phyloP scores from a whole-genome alignment of 1,140 invertebrate genomes.

The Hylaeus volcanicus region DNA sequence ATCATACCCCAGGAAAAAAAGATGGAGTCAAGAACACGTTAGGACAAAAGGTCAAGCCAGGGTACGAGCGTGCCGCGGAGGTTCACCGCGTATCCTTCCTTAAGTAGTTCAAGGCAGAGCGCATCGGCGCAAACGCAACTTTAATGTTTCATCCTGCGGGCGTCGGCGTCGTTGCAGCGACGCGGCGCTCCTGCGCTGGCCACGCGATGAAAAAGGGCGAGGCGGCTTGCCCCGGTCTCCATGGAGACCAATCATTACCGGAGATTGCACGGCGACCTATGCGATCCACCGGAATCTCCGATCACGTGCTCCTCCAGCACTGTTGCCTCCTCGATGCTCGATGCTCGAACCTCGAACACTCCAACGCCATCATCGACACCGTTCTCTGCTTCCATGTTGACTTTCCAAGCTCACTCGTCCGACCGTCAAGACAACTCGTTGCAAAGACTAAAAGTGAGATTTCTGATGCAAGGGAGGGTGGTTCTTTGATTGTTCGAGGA shows the following conservation, averaged over 20 bases:
- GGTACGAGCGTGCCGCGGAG: not conserved
- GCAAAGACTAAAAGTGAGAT: no score
- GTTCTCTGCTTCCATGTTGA: not conserved
- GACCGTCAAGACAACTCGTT: no score
- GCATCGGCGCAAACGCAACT: conserved; percentile 48
- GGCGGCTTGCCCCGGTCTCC: conserved; percentile 54
- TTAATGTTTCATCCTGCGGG: conserved; percentile 53
- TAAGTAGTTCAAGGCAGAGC: conserved; percentile 48
- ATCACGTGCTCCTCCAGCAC: conserved; percentile 21
- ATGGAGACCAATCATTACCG: conserved; percentile 68
- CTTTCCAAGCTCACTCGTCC: not conserved
- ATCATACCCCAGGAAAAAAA: not conserved
- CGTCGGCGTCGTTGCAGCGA: conserved; percentile 50
- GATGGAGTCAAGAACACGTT: not conserved
- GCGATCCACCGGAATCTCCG: conserved; percentile 10
- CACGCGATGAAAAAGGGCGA: conserved; percentile 56
- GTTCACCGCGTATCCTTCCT: conserved; percentile 16
- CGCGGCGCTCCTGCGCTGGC: conserved; percentile 26
- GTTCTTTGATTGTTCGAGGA: no score
- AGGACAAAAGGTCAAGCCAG: conserved; percentile 34
- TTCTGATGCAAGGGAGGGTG: no score
- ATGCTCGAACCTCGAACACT: not conserved
- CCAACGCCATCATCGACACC: not conserved
- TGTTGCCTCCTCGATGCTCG: not conserved
- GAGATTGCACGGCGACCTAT: conserved; percentile 58